Base-by-base conservation (phyloP, 1,140 invertebrate genomes). In the Rhagoletis zephyria region DNA sequence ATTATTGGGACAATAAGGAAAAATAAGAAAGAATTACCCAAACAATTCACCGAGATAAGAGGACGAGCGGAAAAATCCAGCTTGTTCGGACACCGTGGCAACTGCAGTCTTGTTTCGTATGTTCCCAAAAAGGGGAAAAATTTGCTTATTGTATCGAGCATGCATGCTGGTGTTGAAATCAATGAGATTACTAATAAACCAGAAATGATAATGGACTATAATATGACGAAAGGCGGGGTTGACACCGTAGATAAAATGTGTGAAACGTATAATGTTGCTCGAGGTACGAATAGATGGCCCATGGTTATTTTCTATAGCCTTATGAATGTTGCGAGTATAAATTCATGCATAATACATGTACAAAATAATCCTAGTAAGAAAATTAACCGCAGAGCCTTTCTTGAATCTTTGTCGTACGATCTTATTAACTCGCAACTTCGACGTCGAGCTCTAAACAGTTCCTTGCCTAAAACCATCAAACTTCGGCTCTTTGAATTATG, bases 1-100 rank as follows among this genome's bases (percentile, higher is more conserved):
- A 19, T 45, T 56, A 85, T 85, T 60, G 85, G 85, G 16, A 85
- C 85, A 60, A 40, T 85, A 10, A 6, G 85, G 9, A 85, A 85
- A 63, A 85, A 85, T n/a, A 85, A 85, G 19, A 56, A 5, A 12
- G 51, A 63, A 60, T 56, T 85, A n/a, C 85, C 56, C 19, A 56
- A 56, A n/a, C 10, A 56, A 60, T 85, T 85, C 59, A 40, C 56
- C 4, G 9, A 45, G 7, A 85, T 40, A 40, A 12, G 56, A 85
- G 56, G 30, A 12, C 3, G 59, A 60, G 48, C 45, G n/a, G n/a
- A 56, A 40, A 4, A 5, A 56, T 56, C n/a, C 40, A 60, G 42
- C 51, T 56, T 60, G 30, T 60, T 85, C 56, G 51, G 48, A n/a
- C 56, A 56, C 56, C 45, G 59, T n/a, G 30, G 56, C 14, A 56